A percentile compares a stretch with the other conserved stretches of the same genome.
These are phyloP conservation scores for Pterobdella sp. DNA, from an alignment of 2,888 invertebrate species.

Conservation along the genomic window DNA sequence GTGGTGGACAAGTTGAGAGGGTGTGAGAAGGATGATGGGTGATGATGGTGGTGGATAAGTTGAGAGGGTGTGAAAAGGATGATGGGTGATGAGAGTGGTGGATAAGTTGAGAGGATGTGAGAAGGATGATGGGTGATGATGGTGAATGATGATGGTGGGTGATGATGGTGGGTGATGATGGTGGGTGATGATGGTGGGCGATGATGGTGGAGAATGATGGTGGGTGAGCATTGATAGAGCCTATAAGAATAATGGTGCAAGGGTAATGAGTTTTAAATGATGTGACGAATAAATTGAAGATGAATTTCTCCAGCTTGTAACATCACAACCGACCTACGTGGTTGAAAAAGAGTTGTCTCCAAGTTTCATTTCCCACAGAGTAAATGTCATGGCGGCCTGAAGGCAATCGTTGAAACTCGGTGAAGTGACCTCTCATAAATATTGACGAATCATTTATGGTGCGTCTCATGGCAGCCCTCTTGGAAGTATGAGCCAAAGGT, in stretches of 20 bases:
- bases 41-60: neutral
- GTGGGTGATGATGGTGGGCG: neutral
- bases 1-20: neutral
- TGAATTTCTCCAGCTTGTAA: too few relatives aligned
- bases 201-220: neutral
- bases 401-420: too few relatives aligned
- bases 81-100: neutral
- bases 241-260: neutral
- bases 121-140: neutral
- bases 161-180: neutral
- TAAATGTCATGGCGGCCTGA: conserved; percentile 4
- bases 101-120: neutral
- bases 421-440: too few relatives aligned
- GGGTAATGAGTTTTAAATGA: neutral
- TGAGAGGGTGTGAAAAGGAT: neutral
- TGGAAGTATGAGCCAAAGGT: too few relatives aligned
- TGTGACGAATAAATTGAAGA: too few relatives aligned
- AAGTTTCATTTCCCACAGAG: neutral
- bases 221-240: neutral
- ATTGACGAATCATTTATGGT: too few relatives aligned
- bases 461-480: neutral
- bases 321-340: neutral
- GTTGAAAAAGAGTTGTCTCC: conserved; percentile 10
- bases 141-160: neutral
- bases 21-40: neutral